Evolutionary conservation across 2,797 vertebrate species (phyloP), one percentile per base, ranked within the genome.

Genomic region (Florisuga fusca): DNA sequence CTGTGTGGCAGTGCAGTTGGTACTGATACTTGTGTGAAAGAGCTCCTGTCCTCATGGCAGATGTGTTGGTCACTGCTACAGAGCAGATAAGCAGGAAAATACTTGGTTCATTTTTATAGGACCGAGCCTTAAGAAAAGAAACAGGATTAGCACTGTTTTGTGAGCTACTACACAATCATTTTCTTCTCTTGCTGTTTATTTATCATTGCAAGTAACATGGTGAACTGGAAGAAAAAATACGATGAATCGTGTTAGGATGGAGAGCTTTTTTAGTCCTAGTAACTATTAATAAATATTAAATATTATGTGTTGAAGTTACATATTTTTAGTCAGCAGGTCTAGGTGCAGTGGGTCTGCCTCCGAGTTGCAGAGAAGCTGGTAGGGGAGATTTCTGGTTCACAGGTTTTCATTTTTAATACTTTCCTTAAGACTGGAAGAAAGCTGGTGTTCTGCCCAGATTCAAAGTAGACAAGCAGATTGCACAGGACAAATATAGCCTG

Each of bases 401-500:
- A 36, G 46, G 10, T 82, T 93, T 93, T 89, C 1, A 34, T 93
- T 94, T 94, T 92, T 84, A 74, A 20, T 79, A 27, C 6, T 9
- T 79, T 90, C 53, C 48, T 86, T 90, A 54, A 54, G 81, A 79
- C 61, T 82, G 57, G 55, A 84, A 89, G 71, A 79, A 86, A 84
- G 36, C 34, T 96, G 90, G 53, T 95, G 12, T 93, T 90, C 67
- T 95, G 90, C 95, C 91, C 88, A 91, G 85, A 92, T 94, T 94
- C 80, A 81, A 38, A 96, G 74, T 3, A 96, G 94, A 74, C 74
- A 46, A 94, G 80, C 95, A 95, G 96, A 95, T 89, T 96, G 88
- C 82, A 85, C 66, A 66, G 77, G 71, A 67, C 95, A 96, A 96
- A 91, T 95, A 93, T 94, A 96, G 95, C 80, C 84, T 81, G 90